phyloP scores from a whole-genome alignment of 35 echinoderm and acorn worm genomes.

The Holothuria glaberrima region DNA sequence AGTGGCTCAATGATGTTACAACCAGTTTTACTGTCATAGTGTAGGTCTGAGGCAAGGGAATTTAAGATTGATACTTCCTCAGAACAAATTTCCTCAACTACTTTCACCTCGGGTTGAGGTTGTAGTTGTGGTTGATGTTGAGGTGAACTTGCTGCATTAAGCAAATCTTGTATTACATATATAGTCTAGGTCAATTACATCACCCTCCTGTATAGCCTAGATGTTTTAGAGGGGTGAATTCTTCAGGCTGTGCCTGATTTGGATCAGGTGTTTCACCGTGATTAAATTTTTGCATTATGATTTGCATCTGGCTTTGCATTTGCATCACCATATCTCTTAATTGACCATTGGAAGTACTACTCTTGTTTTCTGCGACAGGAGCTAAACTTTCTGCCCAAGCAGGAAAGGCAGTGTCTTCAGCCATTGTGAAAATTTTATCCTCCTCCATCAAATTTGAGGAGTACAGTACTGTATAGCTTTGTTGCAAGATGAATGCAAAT shows the following conservation, averaged over 20 bases:
- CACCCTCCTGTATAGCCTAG: neutral
- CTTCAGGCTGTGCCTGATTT: neutral
- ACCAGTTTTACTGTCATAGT: slow-evolving; percentile 19
- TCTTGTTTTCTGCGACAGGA: too few species aligned
- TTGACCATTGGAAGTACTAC: neutral
- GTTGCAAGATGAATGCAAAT: too few species aligned
- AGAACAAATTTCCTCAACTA: neutral
- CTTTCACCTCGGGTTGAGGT: neutral
- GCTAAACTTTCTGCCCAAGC: too few species aligned
- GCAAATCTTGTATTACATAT: slow-evolving; percentile 37
- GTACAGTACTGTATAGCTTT: too few species aligned
- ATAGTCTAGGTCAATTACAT: slow-evolving; percentile 28
- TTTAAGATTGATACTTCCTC: slow-evolving; percentile 2
- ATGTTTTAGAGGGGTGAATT: neutral
- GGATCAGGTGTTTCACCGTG: slow-evolving; percentile 24
- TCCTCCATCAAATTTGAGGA: too few species aligned
- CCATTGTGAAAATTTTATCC: too few species aligned
- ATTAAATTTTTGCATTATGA: slow-evolving; percentile 39
- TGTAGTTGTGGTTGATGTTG: neutral
- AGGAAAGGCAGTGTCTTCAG: too few species aligned
- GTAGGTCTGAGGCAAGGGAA: slow-evolving; percentile 23
- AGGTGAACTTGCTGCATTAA: slow-evolving; percentile 17
- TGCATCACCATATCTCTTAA: slow-evolving; percentile 43
- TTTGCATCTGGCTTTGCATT: too few species aligned
- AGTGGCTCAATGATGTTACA: slow-evolving; percentile 16